These are phyloP conservation scores for Sebastes flavidus DNA, from an alignment of 2,797 vertebrate species.

Conservation along the genomic window DNA sequence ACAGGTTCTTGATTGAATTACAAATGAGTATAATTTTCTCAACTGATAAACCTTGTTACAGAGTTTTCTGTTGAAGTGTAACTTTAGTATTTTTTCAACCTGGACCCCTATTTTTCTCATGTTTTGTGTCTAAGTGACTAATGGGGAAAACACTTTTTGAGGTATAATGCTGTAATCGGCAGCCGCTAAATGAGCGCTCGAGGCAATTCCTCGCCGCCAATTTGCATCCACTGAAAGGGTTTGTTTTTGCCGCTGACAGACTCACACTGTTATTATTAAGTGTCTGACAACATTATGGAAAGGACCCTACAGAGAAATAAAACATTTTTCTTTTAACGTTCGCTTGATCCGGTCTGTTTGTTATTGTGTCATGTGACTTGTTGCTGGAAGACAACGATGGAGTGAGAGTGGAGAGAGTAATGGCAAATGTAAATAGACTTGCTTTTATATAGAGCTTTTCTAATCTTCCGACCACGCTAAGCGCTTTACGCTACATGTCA, in stretches of 20 bases:
- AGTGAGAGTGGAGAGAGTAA: background rate
- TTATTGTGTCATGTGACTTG: background rate
- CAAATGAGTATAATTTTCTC: constrained; percentile 32
- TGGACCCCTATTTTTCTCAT: background rate
- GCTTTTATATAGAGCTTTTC: no score
- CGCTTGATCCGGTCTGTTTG: background rate
- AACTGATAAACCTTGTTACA: constrained; percentile 18
- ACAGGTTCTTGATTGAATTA: constrained; percentile 22
- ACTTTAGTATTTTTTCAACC: background rate
- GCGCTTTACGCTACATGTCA: no score
- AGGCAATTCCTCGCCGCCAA: background rate
- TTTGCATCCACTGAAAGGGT: background rate
- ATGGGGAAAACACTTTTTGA: background rate
- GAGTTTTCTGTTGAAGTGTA: background rate
- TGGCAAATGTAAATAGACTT: no score
- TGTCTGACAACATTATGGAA: background rate
- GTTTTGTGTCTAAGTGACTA: background rate
- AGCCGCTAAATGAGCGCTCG: background rate
- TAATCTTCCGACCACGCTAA: no score
- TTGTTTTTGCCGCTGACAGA: background rate
- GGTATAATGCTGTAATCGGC: background rate
- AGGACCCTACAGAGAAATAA: background rate
- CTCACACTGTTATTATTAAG: background rate
- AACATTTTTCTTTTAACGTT: background rate
- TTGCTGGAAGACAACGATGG: background rate